phyloP scores from a whole-genome alignment of 2,797 vertebrate genomes.

The Myiothlypis coronata region DNA sequence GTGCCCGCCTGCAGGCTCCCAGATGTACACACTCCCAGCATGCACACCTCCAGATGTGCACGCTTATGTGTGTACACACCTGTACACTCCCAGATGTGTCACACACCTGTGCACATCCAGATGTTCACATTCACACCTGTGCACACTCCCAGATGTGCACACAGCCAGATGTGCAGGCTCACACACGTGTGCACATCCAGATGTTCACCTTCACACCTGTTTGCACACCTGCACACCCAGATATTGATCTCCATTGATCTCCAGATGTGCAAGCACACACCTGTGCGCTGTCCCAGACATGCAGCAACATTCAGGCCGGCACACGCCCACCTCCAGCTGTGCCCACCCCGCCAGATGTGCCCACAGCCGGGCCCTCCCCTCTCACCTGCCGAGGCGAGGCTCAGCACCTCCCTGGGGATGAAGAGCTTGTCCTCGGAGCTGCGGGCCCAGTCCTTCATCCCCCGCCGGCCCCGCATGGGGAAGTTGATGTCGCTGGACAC shows the following conservation, averaged over 20 bases:
- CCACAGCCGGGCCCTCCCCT: rapidly evolving
- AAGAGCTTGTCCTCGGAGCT: slow-evolving; percentile 96
- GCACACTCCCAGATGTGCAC: no score
- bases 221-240: no score
- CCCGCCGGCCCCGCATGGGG: slow-evolving; percentile 93
- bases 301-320: rapidly evolving
- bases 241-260: no score
- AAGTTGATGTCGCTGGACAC: slow-evolving; percentile 98
- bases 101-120: rapidly evolving
- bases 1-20: neutral
- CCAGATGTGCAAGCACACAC: neutral
- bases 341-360: rapidly evolving
- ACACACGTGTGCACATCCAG: neutral
- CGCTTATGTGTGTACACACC: no score
- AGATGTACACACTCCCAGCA: neutral
- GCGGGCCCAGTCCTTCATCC: slow-evolving; percentile 98
- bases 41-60: neutral
- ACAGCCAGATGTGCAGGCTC: no score
- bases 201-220: neutral
- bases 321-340: rapidly evolving
- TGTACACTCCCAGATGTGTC: neutral
- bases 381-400: slow-evolving; percentile 83
- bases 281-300: rapidly evolving
- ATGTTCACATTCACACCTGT: rapidly evolving
- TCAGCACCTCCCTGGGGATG: slow-evolving; percentile 96